Evolutionary conservation across 2,888 invertebrate species (phyloP).

Genomic region (Archaeoteleia sp.): DNA sequence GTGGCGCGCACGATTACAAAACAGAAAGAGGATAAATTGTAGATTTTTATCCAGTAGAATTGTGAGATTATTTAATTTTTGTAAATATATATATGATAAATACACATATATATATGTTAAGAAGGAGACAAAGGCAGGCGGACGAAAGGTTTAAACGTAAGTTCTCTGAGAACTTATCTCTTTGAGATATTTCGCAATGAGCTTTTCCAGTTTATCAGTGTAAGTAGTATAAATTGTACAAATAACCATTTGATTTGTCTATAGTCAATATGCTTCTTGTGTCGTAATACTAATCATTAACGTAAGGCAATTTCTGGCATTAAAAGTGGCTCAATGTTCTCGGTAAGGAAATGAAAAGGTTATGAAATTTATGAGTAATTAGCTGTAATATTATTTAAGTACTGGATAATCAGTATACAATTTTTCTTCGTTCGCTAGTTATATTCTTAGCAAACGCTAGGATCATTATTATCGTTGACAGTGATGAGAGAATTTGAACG

Average conservation of each 20-base stretch:
- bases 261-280: constrained; percentile 63
- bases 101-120: constrained; percentile 31
- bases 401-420: too few species aligned
- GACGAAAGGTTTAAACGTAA: constrained; percentile 15
- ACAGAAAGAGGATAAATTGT: too few species aligned
- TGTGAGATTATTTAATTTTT: constrained; percentile 36
- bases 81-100: constrained; percentile 40
- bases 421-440: too few species aligned
- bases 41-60: constrained; percentile 47
- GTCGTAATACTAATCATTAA: constrained; percentile 58
- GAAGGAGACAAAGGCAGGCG: constrained; percentile 7
- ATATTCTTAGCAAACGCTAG: too few species aligned
- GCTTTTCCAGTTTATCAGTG: constrained; percentile 64
- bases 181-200: constrained; percentile 61
- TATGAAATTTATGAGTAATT: too few species aligned
- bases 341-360: too few species aligned
- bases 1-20: too few species aligned
- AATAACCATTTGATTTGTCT: constrained; percentile 60
- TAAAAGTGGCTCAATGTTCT: constrained; percentile 8
- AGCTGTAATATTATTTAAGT: too few species aligned
- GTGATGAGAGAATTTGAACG: too few species aligned
- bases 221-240: constrained; percentile 68
- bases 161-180: constrained; percentile 38
- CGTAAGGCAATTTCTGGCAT: constrained; percentile 39
- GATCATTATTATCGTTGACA: too few species aligned